Conservation (phyloP, 1,140 invertebrate species). For the Pygmarrhopalites habei region DNA sequence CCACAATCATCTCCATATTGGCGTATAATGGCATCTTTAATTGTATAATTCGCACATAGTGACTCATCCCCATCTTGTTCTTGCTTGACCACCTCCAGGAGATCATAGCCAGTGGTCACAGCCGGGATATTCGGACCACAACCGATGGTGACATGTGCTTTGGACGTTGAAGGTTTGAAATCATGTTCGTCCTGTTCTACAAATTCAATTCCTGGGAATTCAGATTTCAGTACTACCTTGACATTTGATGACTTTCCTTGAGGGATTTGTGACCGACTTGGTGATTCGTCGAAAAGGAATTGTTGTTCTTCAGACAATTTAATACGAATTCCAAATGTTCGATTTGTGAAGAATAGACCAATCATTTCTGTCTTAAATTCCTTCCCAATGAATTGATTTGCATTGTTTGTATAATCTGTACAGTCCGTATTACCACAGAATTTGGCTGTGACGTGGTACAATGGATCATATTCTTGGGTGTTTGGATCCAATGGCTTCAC, state of each 20-base stretch:
- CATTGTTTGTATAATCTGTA: slow-evolving; percentile 6
- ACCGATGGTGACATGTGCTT: slow-evolving; percentile 36
- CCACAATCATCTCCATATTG: slow-evolving; percentile 5
- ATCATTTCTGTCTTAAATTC: slow-evolving; percentile 25
- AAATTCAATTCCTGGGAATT: slow-evolving; percentile 21
- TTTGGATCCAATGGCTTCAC: slow-evolving; percentile 32
- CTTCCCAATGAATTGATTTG: background rate
- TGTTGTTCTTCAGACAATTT: slow-evolving; percentile 21
- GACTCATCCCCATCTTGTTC: background rate
- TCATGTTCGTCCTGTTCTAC: slow-evolving; percentile 4
- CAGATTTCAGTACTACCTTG: background rate
- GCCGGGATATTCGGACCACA: slow-evolving; percentile 24
- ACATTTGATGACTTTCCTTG: background rate
- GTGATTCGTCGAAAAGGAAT: background rate
- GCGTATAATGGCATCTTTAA: background rate
- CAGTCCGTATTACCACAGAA: slow-evolving; percentile 20
- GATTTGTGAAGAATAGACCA: slow-evolving; percentile 22
- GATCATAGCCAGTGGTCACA: slow-evolving; percentile 25
- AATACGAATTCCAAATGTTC: slow-evolving; percentile 32
- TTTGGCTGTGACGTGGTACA: slow-evolving; percentile 31
- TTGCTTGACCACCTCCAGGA: slow-evolving; percentile 16
- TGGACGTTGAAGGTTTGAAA: slow-evolving; percentile 17
- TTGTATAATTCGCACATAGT: background rate
- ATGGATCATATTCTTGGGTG: slow-evolving; percentile 24
- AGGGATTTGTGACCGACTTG: background rate